Percentiles rank a stretch among this genome's conserved stretches.
phyloP scores from a whole-genome alignment of 2,113 vertebrate genomes.

The Semnornis frantzii region DNA sequence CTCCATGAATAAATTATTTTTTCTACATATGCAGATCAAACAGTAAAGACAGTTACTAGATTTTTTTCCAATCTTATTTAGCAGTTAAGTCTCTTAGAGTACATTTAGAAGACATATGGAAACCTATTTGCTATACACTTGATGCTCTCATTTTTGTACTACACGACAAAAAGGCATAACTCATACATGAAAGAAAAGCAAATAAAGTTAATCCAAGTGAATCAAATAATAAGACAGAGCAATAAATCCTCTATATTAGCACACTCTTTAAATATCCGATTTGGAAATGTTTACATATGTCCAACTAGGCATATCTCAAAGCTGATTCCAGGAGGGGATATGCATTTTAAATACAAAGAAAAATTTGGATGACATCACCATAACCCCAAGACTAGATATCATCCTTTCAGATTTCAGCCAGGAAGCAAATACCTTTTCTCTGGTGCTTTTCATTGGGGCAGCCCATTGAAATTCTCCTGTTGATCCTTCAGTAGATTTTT shows the following conservation, averaged over 20 bases:
- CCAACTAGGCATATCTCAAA: background rate
- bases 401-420: background rate
- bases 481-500: background rate
- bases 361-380: background rate
- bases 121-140: background rate
- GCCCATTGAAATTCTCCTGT: background rate
- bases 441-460: background rate
- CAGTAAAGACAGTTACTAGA: background rate
- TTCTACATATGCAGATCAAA: slow-evolving; percentile 4
- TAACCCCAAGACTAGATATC: background rate
- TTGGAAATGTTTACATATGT: background rate
- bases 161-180: background rate
- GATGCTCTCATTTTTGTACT: background rate
- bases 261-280: background rate
- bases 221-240: slow-evolving; percentile 6
- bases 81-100: background rate
- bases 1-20: background rate
- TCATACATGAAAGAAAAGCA: slow-evolving; percentile 28
- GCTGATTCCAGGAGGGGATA: background rate
- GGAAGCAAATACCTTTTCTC: background rate
- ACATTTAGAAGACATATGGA: slow-evolving; percentile 3
- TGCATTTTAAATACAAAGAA: background rate
- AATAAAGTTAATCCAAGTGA: background rate
- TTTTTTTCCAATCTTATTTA: background rate
- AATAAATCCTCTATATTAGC: background rate